Conservation (phyloP, 2,797 vertebrate species). For the Smutsia temminckii region DNA sequence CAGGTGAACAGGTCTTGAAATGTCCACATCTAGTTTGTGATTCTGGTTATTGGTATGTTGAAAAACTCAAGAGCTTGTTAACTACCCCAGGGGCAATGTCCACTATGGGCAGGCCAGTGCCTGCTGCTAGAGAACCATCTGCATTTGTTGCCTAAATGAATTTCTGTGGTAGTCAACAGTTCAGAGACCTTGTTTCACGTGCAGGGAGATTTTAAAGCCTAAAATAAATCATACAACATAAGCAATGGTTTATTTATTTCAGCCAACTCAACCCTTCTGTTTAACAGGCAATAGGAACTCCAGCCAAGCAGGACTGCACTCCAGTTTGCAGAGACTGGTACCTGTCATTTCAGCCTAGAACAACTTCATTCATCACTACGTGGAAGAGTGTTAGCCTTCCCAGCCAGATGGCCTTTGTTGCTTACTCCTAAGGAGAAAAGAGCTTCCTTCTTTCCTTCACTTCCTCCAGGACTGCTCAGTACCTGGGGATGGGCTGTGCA, state of each 20-base stretch:
- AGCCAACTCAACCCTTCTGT: background rate
- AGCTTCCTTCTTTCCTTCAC: background rate
- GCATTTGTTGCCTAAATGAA: background rate
- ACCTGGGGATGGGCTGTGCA: background rate
- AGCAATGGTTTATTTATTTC: background rate
- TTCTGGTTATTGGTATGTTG: background rate
- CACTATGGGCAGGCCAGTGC: rapidly evolving
- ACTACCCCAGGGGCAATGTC: too few species aligned
- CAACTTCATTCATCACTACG: rapidly evolving
- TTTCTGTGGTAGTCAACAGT: background rate
- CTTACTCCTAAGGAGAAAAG: background rate
- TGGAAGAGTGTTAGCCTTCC: background rate
- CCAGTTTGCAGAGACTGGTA: too few species aligned
- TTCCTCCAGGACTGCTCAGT: background rate
- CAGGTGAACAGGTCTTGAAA: background rate
- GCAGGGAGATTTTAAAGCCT: background rate
- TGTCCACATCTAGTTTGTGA: background rate
- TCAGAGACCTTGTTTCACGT: background rate
- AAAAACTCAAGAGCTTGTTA: background rate
- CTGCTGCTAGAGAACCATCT: rapidly evolving
- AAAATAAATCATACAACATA: background rate
- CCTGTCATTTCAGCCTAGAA: background rate
- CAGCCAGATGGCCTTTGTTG: background rate
- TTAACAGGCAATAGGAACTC: background rate
- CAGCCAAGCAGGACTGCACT: background rate